Conservation (phyloP, 2,797 vertebrate species). For the Bothrops alternatus region DNA sequence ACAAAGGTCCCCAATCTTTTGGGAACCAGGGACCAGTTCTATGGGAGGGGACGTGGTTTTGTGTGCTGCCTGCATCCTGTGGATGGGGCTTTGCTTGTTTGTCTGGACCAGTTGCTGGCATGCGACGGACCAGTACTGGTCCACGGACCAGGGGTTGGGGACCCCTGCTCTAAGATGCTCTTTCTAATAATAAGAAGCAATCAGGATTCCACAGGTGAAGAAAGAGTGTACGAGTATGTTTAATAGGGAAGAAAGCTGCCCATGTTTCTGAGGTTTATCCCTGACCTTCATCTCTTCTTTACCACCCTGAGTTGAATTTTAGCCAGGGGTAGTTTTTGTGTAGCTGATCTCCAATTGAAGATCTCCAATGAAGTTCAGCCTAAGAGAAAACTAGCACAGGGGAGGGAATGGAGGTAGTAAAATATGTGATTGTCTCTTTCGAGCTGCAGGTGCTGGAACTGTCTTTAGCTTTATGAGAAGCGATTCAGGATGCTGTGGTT, state of each 20-base stretch:
- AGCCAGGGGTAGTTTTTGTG: background rate
- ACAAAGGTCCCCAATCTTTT: no score
- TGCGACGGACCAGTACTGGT: no score
- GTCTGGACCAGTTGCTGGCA: no score
- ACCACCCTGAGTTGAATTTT: background rate
- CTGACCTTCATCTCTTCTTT: no score
- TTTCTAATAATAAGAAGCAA: background rate
- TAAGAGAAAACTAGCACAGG: background rate
- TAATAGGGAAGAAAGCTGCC: background rate
- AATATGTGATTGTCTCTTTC: rapidly evolving
- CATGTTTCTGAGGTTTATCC: no score
- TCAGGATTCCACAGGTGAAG: background rate
- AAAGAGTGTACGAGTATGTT: background rate
- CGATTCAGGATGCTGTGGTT: background rate
- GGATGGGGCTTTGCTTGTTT: no score
- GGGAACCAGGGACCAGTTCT: no score
- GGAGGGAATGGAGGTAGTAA: background rate
- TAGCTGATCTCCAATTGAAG: background rate
- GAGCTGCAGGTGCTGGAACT: background rate
- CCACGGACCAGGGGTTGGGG: no score
- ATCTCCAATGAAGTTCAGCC: background rate
- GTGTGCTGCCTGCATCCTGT: no score
- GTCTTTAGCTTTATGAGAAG: background rate
- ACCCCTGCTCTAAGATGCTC: background rate
- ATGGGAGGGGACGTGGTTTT: no score